Base-by-base conservation (phyloP, 23 tunicate genomes). In the Halocynthia roretzi region DNA sequence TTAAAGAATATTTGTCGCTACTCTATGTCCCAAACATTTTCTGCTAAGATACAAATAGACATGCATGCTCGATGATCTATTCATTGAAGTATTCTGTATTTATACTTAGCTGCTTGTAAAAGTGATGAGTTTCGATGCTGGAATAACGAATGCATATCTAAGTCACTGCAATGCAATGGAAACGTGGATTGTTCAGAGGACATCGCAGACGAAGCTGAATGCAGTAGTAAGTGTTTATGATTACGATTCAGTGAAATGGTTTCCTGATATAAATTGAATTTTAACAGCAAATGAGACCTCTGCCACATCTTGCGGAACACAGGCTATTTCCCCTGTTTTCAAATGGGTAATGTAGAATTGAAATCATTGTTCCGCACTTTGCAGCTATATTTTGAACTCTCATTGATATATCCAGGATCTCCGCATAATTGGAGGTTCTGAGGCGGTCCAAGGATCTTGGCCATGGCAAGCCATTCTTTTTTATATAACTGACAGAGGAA, bases 161-260 rank as follows among this genome's bases (percentile, higher is more conserved):
- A 72, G 53, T 72, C 77, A 0, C 60, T 52, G 67, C 77, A 72
- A 14, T 72, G 77, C 68, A 58, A 72, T 72, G 77, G 77, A 72
- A 61, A 52, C 5, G 15, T 15, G 21, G 19, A 72, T 51, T 72
- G 77, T 51, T n/a, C 15, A 11, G 62, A 72, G 23, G 77, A 72
- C 77, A 72, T 60, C 53, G 44, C 44, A 31, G 77, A 72, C 68
- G 77, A 72, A 72, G n/a, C 53, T 50, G 61, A 72, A 72, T 72
- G 77, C 63, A 21, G 77, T 72, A 72, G 7, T 31, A 31, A 31
- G 44, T 31, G 44, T 31, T 31, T 31, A 31, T 31, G 44, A 31
- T 31, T 31, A 31, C 2, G 44, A 31, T 31, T 31, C 44, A 31
- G 44, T 31, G 44, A 31, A 31, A 31, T 31, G 1, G 44, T 31